A percentile compares a stretch with the other conserved stretches of the same genome.
Evolutionary conservation across 1,140 invertebrate species (phyloP).

Genomic region (Drosophila sulfurigaster): DNA sequence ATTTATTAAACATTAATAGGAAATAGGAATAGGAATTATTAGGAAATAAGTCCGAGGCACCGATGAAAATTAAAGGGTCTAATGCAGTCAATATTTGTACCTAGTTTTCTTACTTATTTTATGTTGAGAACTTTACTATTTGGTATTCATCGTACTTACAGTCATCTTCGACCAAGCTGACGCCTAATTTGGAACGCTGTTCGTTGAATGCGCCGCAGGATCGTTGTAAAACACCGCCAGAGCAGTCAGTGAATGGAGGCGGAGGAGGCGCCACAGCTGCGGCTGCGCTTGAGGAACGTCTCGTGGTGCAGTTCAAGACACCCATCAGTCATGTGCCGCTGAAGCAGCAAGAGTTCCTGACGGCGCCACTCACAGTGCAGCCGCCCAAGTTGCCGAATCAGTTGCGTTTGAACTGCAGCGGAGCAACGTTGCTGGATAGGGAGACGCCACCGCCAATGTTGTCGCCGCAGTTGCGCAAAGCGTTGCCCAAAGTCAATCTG

Average conservation of each 20-base stretch:
- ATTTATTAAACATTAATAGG: too few relatives aligned
- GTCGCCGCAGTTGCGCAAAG: conserved; percentile 63
- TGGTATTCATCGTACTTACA: background rate
- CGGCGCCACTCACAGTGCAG: conserved; percentile 13
- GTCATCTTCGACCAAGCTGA: conserved; percentile 68
- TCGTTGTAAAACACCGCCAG: conserved; percentile 62
- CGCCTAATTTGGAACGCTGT: conserved; percentile 75
- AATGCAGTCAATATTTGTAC: too few relatives aligned
- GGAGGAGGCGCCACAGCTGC: background rate
- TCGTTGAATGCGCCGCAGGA: conserved; percentile 42
- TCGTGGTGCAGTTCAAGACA: conserved; percentile 77
- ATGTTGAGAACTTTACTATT: too few relatives aligned
- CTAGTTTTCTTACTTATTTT: too few relatives aligned
- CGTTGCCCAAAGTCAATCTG: conserved; percentile 79
- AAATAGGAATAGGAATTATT: too few relatives aligned
- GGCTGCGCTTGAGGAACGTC: conserved; percentile 38
- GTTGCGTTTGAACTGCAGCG: conserved; percentile 52
- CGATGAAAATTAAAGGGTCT: too few relatives aligned
- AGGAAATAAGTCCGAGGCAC: too few relatives aligned
- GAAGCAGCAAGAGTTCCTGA: conserved; percentile 55
- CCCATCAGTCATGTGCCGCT: conserved; percentile 64
- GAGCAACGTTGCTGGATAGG: conserved; percentile 30
- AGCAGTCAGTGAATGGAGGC: background rate
- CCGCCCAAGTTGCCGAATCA: conserved; percentile 53
- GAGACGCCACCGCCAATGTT: conserved; percentile 57